These are phyloP conservation scores for Scaptomyza polygonia DNA, from an alignment of 2,888 invertebrate species.

Conservation along the genomic window DNA sequence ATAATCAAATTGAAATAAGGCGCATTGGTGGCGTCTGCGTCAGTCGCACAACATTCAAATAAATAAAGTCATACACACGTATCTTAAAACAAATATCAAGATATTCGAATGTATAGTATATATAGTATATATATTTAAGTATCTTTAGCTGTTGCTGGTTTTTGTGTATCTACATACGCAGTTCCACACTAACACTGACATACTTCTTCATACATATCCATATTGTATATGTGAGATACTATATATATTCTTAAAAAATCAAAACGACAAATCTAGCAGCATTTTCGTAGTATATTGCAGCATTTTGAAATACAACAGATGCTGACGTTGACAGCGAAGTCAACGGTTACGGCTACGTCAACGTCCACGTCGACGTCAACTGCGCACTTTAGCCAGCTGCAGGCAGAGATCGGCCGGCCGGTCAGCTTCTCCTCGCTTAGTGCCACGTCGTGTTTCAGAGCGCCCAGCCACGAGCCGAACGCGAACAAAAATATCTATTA, in stretches of 20 bases:
- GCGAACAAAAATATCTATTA: slow-evolving; percentile 35
- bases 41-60: slow-evolving; percentile 40
- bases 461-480: slow-evolving; percentile 67
- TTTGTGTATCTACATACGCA: slow-evolving; percentile 20
- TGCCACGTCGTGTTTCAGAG: slow-evolving; percentile 81
- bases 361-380: slow-evolving; percentile 31
- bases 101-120: slow-evolving; percentile 2
- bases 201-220: not conserved
- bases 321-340: slow-evolving; percentile 29
- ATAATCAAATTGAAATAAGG: slow-evolving; percentile 42
- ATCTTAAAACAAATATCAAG: slow-evolving; percentile 34
- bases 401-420: slow-evolving; percentile 36
- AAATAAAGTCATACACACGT: slow-evolving; percentile 37
- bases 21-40: slow-evolving; percentile 30
- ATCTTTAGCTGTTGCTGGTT: slow-evolving; percentile 15
- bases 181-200: slow-evolving; percentile 22
- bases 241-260: slow-evolving; percentile 75
- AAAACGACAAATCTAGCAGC: slow-evolving; percentile 69
- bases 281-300: slow-evolving; percentile 43
- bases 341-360: slow-evolving; percentile 31
- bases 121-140: slow-evolving; percentile 26
- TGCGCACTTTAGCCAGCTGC: slow-evolving; percentile 41
- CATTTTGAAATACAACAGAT: slow-evolving; percentile 75
- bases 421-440: slow-evolving; percentile 59
- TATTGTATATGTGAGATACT: slow-evolving; percentile 52